Evolutionary conservation across 2,888 invertebrate genomes (phyloP), one percentile per base, ranked within the genome.

Genomic region (Polyommatus iphigenia): DNA sequence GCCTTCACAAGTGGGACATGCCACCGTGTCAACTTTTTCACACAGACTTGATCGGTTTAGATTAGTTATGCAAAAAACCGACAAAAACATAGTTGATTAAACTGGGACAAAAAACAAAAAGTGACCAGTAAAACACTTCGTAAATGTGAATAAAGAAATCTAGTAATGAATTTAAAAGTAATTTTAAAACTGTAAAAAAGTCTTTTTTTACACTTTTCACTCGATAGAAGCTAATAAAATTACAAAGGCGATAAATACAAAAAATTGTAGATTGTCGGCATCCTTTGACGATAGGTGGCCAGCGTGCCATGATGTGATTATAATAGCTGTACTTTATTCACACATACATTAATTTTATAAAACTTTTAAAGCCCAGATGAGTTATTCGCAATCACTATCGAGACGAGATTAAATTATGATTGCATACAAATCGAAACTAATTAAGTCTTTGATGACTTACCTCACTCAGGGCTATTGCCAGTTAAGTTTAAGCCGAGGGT

Each of bases 211-310:
- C 82, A 81, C 85, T 86, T 84, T 85, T 83, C 83, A 87, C 83
- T 88, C 86, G 88, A 92, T 91, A 90, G 90, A 87, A 87, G 85
- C 84, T 85, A 86, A 86, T 84, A 84, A 87, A 87, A 84, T 84
- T 83, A 89, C 88, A 89, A 90, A 90, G 86, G 88, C 88, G 85
- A n/a, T n/a, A n/a, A n/a, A n/a, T n/a, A n/a, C n/a, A n/a, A 92
- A 93, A 94, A 92, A 91, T 93, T 86, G 85, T 86, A 84, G 86
- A 85, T 83, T 81, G 88, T 88, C 93, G 92, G 93, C 88, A 83
- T 84, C 90, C 90, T 94, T 93, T 93, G 92, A 91, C 87, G 87
- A 87, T 91, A 93, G 94, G 93, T 93, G 93, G 93, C 92, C 93
- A 83, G 83, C 83, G 46, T 85, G 83, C 83, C 85, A 83, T 92